These are phyloP conservation scores for Balearica regulorum DNA, from an alignment of 2,797 vertebrate genomes.

Conservation along the genomic window DNA sequence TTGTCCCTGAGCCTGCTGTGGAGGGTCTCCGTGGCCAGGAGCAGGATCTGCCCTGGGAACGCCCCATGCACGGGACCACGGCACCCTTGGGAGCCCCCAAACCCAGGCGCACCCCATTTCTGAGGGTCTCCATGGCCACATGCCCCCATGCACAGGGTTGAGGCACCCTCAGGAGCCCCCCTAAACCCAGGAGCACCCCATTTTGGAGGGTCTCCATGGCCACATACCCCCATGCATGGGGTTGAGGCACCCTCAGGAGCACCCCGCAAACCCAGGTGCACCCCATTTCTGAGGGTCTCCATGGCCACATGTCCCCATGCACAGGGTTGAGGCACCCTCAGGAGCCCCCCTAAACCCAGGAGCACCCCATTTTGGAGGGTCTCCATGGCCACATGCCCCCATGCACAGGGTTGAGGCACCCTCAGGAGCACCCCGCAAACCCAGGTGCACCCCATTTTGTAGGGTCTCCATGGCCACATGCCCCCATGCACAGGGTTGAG, in stretches of 20 bases:
- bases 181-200: background rate
- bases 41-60: background rate
- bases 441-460: background rate
- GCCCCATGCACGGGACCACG: background rate
- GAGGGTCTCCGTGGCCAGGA: background rate
- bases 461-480: background rate
- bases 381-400: background rate
- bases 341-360: background rate
- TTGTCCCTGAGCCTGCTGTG: background rate
- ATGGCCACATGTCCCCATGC: background rate
- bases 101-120: too few species aligned
- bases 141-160: background rate
- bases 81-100: background rate
- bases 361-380: background rate
- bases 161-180: background rate
- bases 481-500: rapidly evolving
- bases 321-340: background rate
- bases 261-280: too few species aligned
- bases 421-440: background rate
- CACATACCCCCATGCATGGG: too few species aligned
- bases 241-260: too few species aligned
- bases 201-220: background rate
- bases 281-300: background rate
- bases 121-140: too few species aligned
- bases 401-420: background rate